phyloP scores from a whole-genome alignment of 1,140 invertebrate genomes.

The Lucilia cuprina region DNA sequence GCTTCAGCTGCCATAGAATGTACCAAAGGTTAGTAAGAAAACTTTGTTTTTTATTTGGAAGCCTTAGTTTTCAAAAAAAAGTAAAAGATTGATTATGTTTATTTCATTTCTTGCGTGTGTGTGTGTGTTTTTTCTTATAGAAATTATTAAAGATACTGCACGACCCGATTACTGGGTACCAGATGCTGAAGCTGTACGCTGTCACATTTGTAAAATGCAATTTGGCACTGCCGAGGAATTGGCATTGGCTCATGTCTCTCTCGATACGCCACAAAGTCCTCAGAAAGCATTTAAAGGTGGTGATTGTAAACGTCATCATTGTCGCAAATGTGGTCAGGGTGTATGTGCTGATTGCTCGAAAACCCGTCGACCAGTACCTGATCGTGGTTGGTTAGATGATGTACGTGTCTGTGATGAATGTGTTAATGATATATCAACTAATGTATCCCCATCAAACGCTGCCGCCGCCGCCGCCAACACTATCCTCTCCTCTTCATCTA shows the following conservation, averaged over 20 bases:
- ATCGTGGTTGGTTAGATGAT: slow-evolving; percentile 72
- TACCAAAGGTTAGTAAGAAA: slow-evolving; percentile 54
- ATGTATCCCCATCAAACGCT: too few relatives aligned
- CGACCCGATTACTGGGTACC: slow-evolving; percentile 83
- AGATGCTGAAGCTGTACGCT: slow-evolving; percentile 73
- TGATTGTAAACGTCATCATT: slow-evolving; percentile 73
- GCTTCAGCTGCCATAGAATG: slow-evolving; percentile 66
- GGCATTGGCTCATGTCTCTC: slow-evolving; percentile 35
- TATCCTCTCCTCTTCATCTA: neutral
- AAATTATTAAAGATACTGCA: slow-evolving; percentile 79
- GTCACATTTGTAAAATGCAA: slow-evolving; percentile 70
- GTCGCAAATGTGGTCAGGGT: slow-evolving; percentile 76
- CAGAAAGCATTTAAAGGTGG: slow-evolving; percentile 24
- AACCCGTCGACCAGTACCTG: slow-evolving; percentile 70
- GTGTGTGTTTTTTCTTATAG: slow-evolving; percentile 62
- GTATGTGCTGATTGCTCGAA: slow-evolving; percentile 74
- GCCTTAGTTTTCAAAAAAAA: neutral
- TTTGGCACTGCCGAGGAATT: slow-evolving; percentile 67
- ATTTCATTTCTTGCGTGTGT: neutral
- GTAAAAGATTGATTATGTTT: slow-evolving; percentile 5
- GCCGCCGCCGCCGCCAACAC: too few relatives aligned
- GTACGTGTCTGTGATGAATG: slow-evolving; percentile 73
- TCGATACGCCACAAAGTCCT: slow-evolving; percentile 13
- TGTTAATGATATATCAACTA: slow-evolving; percentile 37
- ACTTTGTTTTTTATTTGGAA: neutral